phyloP scores from a whole-genome alignment of 2,113 vertebrate species.

The Oryzias woworae region DNA sequence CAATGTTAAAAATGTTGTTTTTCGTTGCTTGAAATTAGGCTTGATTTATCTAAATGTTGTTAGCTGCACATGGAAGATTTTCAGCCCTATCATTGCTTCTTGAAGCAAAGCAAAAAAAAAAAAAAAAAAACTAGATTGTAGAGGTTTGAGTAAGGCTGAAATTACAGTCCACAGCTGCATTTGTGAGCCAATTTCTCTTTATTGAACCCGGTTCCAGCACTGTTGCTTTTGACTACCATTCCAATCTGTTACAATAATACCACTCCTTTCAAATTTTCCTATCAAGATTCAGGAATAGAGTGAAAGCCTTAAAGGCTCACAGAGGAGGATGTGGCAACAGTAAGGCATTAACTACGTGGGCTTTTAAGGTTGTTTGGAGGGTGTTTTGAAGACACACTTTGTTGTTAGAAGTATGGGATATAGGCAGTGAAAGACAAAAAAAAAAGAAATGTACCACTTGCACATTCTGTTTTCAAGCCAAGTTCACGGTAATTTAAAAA shows the following conservation, averaged over 20 bases:
- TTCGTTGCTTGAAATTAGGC: conserved; percentile 19
- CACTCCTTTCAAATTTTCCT: background rate
- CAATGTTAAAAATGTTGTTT: conserved; percentile 12
- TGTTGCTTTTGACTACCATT: background rate
- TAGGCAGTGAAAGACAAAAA: too few species aligned
- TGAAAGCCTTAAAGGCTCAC: background rate
- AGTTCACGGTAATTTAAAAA: too few species aligned
- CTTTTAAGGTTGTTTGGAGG: background rate
- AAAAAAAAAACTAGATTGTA: too few species aligned
- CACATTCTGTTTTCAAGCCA: too few species aligned
- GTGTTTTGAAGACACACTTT: too few species aligned
- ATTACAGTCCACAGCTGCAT: too few species aligned
- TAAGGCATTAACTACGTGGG: too few species aligned
- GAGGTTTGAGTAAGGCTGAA: too few species aligned
- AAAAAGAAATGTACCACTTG: too few species aligned
- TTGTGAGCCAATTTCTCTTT: too few species aligned
- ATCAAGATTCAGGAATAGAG: background rate
- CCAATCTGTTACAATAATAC: background rate
- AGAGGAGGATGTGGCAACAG: background rate
- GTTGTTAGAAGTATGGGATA: too few species aligned
- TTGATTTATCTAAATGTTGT: conserved; percentile 10
- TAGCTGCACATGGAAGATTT: conserved; percentile 20
- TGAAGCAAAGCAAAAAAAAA: background rate
- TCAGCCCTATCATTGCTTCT: conserved; percentile 12
- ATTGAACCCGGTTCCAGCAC: too few species aligned